Base-by-base conservation (phyloP, 2,797 vertebrate species). In the Gymnothorax javanicus region DNA sequence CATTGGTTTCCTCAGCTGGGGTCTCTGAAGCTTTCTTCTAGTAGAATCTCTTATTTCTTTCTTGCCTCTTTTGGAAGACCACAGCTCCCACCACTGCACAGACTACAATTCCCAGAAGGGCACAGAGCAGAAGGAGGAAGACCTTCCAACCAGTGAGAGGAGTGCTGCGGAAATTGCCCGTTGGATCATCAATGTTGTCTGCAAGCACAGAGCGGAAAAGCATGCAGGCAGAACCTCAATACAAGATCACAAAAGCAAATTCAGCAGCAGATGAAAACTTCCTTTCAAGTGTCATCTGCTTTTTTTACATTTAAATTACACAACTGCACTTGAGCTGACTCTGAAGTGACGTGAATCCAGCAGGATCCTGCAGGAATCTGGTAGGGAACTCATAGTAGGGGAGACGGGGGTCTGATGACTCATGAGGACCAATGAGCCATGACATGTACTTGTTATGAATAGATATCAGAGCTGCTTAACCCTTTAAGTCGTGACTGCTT, bases 41-140 rank as follows among this genome's bases (percentile, higher is more conserved):
- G 95, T 99, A 99, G 93, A 99, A 99, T 90, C 98, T 97, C 92
- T 99, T 99, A 96, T 99, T 99, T 89, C 98, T 94, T 90, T 99
- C 98, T 94, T 99, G 98, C 85, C 97, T 96, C 92, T 98, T 99
- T 95, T 99, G 98, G 94, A 99, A 99, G 86, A 99, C 98, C 27
- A 99, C 98, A 0, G 98, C 98, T 3, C 98, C 98, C 89, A 99
- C 98, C 90, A 99, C 97, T 0, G 97, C 99, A 0, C 98, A 99
- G 89, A 99, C 96, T 0, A 99, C 97, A 89, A 99, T 98, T 50
- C 98, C 99, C 90, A 99, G 95, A 86, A 99, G 96, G 0, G 98
- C 96, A 0, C 98, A 99, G 15, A 99, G 95, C 90, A 99, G 95
- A 2, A 99, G 96, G 89, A 99, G 95, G 91, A 99, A 99, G 79